Conservation (phyloP, 2,797 vertebrate genomes). For the Crossoptilon crossoptilon region DNA sequence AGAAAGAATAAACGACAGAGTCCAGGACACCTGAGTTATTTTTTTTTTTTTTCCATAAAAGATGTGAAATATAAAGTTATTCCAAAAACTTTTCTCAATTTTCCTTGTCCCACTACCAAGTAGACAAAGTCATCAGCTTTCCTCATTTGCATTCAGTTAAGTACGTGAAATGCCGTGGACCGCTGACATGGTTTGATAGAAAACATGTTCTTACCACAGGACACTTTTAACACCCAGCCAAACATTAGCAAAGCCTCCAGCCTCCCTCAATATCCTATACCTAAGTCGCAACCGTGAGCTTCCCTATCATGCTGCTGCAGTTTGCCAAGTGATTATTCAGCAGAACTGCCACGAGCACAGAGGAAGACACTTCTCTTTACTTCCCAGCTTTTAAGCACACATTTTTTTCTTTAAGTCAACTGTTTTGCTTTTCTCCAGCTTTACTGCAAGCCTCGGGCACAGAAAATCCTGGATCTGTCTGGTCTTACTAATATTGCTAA, state of each 20-base stretch:
- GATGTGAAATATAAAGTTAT: not conserved
- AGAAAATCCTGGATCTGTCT: not conserved
- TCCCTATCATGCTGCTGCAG: not conserved
- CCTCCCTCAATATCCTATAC: not conserved
- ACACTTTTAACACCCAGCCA: not conserved
- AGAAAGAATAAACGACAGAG: not conserved
- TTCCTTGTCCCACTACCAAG: not conserved
- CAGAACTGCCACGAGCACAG: not conserved
- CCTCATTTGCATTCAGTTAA: not conserved
- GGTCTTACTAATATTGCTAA: not conserved
- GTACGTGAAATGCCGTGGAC: not conserved
- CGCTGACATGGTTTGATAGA: not conserved
- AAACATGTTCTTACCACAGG: not conserved
- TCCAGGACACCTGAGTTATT: not conserved
- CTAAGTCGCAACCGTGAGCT: slow-evolving; percentile 9
- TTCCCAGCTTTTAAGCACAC: not conserved
- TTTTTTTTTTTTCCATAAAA: not conserved
- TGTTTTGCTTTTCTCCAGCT: not conserved
- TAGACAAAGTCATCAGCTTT: not conserved
- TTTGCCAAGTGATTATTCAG: slow-evolving; percentile 57
- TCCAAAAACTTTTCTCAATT: not conserved
- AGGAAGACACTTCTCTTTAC: not conserved
- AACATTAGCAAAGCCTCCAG: not conserved
- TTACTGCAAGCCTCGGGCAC: not conserved
- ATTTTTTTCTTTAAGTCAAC: not conserved